Evolutionary conservation across 2,113 vertebrate genomes (phyloP).

Genomic region (Caranx ignobilis): DNA sequence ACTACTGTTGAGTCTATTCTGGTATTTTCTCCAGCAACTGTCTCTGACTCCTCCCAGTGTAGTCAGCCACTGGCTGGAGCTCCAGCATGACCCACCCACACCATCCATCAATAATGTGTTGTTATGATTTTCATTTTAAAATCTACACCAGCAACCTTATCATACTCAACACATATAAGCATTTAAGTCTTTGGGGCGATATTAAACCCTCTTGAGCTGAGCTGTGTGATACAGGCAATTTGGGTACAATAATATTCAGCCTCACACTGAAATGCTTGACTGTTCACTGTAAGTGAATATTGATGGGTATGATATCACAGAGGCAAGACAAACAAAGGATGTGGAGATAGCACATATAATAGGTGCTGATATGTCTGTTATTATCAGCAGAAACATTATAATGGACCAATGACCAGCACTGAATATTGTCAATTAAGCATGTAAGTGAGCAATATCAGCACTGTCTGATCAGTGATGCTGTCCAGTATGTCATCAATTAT

Average conservation of each 20-base stretch:
- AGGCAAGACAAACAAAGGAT: no score
- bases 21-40: conserved; percentile 65
- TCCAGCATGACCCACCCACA: conserved; percentile 41
- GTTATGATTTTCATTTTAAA: conserved; percentile 16
- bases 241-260: background rate
- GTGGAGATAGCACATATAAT: background rate
- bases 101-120: background rate
- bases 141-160: background rate
- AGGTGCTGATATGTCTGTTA: background rate
- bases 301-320: background rate
- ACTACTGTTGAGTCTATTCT: conserved; percentile 14
- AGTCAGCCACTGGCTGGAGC: conserved; percentile 52
- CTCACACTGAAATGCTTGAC: background rate
- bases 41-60: conserved; percentile 58
- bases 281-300: background rate
- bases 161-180: background rate
- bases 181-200: background rate
- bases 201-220: background rate
- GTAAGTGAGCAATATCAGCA: background rate
- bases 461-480: background rate
- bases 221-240: background rate
- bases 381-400: background rate
- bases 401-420: no score
- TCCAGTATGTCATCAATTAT: background rate
- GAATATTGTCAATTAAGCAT: background rate